phyloP scores from a whole-genome alignment of 2,113 vertebrate species.

The Spheniscus mendiculus region DNA sequence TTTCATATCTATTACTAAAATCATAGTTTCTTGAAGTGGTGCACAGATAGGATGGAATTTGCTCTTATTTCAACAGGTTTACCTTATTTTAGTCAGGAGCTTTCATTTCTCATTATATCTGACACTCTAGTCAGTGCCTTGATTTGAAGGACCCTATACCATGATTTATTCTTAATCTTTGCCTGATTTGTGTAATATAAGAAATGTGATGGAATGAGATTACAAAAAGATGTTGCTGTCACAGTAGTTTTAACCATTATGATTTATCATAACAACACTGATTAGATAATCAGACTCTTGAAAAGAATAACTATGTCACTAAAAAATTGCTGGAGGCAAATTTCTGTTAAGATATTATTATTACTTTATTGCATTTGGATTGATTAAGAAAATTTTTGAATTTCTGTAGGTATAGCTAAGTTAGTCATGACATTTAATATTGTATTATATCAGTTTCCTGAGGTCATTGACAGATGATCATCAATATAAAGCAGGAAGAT shows the following conservation, averaged over 20 bases:
- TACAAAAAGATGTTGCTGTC: neutral
- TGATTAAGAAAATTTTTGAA: neutral
- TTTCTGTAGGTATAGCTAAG: neutral
- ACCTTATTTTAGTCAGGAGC: neutral
- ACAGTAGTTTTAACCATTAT: neutral
- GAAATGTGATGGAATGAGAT: neutral
- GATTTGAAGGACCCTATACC: neutral
- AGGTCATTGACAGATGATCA: neutral
- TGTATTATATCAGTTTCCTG: neutral
- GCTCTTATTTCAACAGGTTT: neutral
- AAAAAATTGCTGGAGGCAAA: neutral
- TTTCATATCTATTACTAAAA: neutral
- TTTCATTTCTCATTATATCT: neutral
- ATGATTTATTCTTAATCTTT: neutral
- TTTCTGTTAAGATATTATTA: neutral
- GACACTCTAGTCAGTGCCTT: neutral
- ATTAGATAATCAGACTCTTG: slow-evolving; percentile 5
- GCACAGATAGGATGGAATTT: neutral
- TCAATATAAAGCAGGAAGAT: neutral
- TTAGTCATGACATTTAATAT: neutral
- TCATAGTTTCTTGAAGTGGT: neutral
- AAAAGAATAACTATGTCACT: neutral
- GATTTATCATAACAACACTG: slow-evolving; percentile 7
- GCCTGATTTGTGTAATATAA: neutral
- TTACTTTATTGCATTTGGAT: neutral